These are phyloP conservation scores for Hermetia illucens DNA, from an alignment of 1,140 invertebrate species.

Conservation along the genomic window DNA sequence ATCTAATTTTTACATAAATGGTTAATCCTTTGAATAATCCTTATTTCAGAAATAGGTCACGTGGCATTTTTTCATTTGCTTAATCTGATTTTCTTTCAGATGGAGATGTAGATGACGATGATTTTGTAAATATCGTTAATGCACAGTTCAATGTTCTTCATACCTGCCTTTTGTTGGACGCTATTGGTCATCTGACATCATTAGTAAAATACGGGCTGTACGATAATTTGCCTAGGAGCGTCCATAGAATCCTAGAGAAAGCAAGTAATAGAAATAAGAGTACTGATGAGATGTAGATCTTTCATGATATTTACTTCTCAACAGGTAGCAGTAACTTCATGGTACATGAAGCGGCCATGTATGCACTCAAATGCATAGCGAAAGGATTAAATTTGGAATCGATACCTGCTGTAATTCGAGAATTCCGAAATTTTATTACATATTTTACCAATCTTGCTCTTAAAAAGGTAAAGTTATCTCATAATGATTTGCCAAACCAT, in stretches of 20 bases:
- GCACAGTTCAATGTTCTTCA: slow-evolving; percentile 25
- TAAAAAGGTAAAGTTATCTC: slow-evolving; percentile 30
- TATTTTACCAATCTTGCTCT: slow-evolving; percentile 38
- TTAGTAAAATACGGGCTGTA: slow-evolving; percentile 20
- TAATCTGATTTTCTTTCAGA: slow-evolving; percentile 25
- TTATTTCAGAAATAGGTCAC: too few relatives aligned
- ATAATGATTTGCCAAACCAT: too few relatives aligned
- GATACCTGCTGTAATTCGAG: slow-evolving; percentile 31
- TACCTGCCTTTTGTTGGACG: slow-evolving; percentile 21
- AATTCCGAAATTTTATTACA: slow-evolving; percentile 40
- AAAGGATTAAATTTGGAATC: slow-evolving; percentile 26
- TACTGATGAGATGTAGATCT: neutral
- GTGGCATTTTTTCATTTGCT: too few relatives aligned
- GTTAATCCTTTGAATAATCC: too few relatives aligned
- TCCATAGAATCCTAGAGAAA: slow-evolving; percentile 23
- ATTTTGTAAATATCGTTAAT: slow-evolving; percentile 15
- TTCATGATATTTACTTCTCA: slow-evolving; percentile 1
- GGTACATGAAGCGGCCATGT: slow-evolving; percentile 19
- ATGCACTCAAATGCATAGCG: slow-evolving; percentile 33
- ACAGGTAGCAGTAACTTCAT: slow-evolving; percentile 20
- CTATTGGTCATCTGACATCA: slow-evolving; percentile 17
- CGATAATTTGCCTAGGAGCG: slow-evolving; percentile 15
- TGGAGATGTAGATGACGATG: slow-evolving; percentile 17
- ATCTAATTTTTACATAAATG: too few relatives aligned
- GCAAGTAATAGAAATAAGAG: slow-evolving; percentile 4